These are phyloP conservation scores for Planiliza haematocheilus DNA, from an alignment of 2,113 vertebrate genomes.

Conservation along the genomic window DNA sequence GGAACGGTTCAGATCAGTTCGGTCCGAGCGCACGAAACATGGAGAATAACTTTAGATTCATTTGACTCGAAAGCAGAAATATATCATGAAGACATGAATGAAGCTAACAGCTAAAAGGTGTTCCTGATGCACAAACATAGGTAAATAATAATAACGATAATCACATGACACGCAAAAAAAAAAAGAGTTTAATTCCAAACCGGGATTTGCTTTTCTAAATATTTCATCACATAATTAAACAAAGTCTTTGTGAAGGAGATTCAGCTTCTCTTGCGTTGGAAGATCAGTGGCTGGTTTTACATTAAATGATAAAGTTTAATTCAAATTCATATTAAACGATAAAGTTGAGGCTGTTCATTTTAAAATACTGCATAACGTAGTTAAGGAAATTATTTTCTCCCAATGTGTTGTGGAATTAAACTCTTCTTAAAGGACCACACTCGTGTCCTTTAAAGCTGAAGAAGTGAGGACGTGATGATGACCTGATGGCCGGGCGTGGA, in stretches of 20 bases:
- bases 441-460: too few species aligned
- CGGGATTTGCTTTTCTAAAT: constrained; percentile 22
- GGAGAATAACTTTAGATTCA: background rate
- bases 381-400: constrained; percentile 11
- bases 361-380: too few species aligned
- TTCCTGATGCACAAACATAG: too few species aligned
- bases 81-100: constrained; percentile 13
- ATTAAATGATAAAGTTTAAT: constrained; percentile 49
- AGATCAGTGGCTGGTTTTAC: constrained; percentile 20
- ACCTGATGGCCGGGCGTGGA: constrained; percentile 51
- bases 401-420: constrained; percentile 34
- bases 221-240: constrained; percentile 44
- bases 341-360: too few species aligned
- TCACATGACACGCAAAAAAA: too few species aligned
- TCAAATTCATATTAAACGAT: background rate
- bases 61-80: too few species aligned
- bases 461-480: background rate
- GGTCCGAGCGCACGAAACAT: constrained; percentile 12
- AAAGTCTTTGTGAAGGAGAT: too few species aligned
- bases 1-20: constrained; percentile 1
- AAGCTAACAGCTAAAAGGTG: background rate
- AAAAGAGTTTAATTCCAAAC: constrained; percentile 52
- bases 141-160: too few species aligned
- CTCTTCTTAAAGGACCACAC: constrained; percentile 30
- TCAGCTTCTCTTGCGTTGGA: too few species aligned